phyloP scores from a whole-genome alignment of 2,888 invertebrate genomes.

The Macaria notata region DNA sequence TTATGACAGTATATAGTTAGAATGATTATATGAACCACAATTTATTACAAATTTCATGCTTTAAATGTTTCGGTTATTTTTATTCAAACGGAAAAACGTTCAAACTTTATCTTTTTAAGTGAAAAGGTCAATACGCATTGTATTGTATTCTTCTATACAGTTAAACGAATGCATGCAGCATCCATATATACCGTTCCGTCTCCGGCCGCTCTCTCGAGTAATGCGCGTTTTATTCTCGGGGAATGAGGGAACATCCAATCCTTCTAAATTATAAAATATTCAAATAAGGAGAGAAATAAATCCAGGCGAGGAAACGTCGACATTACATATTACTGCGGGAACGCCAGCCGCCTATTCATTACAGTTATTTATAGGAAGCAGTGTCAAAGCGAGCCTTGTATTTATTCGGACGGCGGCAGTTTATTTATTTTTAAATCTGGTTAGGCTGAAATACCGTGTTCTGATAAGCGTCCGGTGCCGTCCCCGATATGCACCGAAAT shows the following conservation, averaged over 20 bases:
- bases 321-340: slow-evolving; percentile 74
- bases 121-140: slow-evolving; percentile 27
- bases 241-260: slow-evolving; percentile 50
- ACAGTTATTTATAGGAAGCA: slow-evolving; percentile 78
- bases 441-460: slow-evolving; percentile 67
- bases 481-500: slow-evolving; percentile 56
- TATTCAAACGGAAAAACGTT: slow-evolving; percentile 25
- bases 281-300: slow-evolving; percentile 73
- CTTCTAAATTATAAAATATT: slow-evolving; percentile 72
- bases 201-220: slow-evolving; percentile 19
- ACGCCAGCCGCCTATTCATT: slow-evolving; percentile 76
- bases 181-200: slow-evolving; percentile 24
- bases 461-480: slow-evolving; percentile 69
- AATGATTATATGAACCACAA: no score
- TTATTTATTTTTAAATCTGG: slow-evolving; percentile 77
- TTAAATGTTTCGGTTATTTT: slow-evolving; percentile 18
- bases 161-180: slow-evolving; percentile 22
- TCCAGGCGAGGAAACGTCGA: slow-evolving; percentile 69
- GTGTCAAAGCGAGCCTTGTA: slow-evolving; percentile 75
- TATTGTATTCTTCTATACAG: slow-evolving; percentile 26
- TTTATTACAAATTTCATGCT: slow-evolving; percentile 17
- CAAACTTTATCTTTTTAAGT: slow-evolving; percentile 21
- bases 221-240: slow-evolving; percentile 46
- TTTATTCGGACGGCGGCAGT: slow-evolving; percentile 72
- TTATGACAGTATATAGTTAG: neutral